Evolutionary conservation across 2,888 invertebrate genomes (phyloP).

Genomic region (Orchesellides sinensis): DNA sequence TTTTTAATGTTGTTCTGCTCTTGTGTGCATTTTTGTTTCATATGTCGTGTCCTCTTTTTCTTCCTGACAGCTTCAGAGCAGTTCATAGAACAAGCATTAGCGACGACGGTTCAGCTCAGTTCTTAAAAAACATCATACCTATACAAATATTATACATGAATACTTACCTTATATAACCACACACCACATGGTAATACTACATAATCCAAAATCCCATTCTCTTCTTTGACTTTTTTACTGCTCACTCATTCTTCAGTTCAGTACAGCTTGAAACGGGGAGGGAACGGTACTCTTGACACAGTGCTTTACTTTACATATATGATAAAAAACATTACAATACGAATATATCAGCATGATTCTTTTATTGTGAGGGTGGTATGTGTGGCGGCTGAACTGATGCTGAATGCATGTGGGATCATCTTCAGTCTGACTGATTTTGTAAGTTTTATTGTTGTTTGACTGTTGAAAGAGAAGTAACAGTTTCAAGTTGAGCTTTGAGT

Average conservation of each 20-base stretch:
- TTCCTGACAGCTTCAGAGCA: slow-evolving; percentile 1
- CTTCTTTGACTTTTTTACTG: background rate
- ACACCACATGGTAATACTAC: too few species aligned
- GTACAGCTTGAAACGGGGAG: slow-evolving; percentile 3
- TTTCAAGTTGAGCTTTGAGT: slow-evolving; percentile 36
- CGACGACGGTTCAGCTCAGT: background rate
- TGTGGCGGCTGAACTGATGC: too few species aligned
- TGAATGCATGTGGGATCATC: too few species aligned
- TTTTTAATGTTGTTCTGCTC: too few species aligned
- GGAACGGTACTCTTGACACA: slow-evolving; percentile 21
- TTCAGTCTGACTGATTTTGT: background rate
- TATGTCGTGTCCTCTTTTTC: slow-evolving; percentile 14
- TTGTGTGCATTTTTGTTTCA: background rate
- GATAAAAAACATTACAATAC: too few species aligned
- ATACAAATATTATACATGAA: background rate
- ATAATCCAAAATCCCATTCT: too few species aligned
- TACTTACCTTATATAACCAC: background rate
- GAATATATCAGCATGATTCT: background rate
- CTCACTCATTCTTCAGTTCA: background rate
- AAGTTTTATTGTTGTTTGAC: too few species aligned
- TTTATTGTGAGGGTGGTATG: background rate
- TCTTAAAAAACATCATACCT: background rate
- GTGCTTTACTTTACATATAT: too few species aligned
- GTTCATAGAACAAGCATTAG: background rate
- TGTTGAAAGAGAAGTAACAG: slow-evolving; percentile 23